Evolutionary conservation across 1,140 invertebrate genomes (phyloP).

Genomic region (Bombus impatiens): DNA sequence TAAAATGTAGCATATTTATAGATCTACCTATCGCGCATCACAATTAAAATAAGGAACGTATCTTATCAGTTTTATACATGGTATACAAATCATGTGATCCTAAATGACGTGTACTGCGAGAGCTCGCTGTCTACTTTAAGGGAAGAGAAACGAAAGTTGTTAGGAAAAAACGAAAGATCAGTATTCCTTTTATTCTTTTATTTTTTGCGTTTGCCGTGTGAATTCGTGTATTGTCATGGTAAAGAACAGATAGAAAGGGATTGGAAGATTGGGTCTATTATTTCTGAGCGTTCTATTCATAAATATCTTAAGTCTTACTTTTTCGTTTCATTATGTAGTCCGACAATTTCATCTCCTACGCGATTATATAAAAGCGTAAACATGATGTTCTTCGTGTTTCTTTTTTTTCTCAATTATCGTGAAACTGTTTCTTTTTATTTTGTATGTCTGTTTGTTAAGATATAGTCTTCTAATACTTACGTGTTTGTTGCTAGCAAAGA

Average conservation of each 20-base stretch:
- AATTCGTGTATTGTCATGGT: constrained; percentile 3
- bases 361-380: neutral
- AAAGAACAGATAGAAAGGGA: neutral
- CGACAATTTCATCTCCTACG: constrained; percentile 20
- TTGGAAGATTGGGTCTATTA: constrained; percentile 11
- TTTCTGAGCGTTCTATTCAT: constrained; percentile 21
- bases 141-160: constrained; percentile 45
- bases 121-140: constrained; percentile 57
- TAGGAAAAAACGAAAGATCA: constrained; percentile 37
- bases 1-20: constrained; percentile 81
- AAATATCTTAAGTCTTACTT: neutral
- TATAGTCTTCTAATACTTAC: constrained; percentile 21
- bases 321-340: constrained; percentile 10
- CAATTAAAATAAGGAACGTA: constrained; percentile 75
- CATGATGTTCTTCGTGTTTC: neutral
- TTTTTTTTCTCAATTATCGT: neutral
- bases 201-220: constrained; percentile 27
- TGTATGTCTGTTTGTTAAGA: constrained; percentile 35
- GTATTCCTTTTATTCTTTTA: constrained; percentile 47
- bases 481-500: constrained; percentile 21
- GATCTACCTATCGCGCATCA: constrained; percentile 77
- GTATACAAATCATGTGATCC: constrained; percentile 74
- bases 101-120: constrained; percentile 60
- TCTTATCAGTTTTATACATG: constrained; percentile 78
- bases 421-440: constrained; percentile 7